phyloP scores from a whole-genome alignment of 2,888 invertebrate species.

The Epistrophe grossulariae region DNA sequence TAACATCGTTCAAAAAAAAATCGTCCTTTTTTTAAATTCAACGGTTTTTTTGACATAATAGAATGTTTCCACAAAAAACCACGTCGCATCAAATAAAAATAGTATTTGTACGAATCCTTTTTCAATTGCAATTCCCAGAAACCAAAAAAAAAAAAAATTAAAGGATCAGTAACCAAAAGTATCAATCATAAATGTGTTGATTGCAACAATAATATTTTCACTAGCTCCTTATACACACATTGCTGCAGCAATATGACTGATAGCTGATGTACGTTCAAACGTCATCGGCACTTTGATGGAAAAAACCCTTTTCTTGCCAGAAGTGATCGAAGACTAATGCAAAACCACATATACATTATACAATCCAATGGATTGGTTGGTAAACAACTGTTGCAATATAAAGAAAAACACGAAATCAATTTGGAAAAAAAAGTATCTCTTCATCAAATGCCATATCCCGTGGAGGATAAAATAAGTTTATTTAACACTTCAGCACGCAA shows the following conservation, averaged over 20 bases:
- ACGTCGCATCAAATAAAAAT: slow-evolving; percentile 8
- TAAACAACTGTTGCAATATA: slow-evolving; percentile 60
- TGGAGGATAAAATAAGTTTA: slow-evolving; percentile 37
- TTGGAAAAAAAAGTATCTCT: slow-evolving; percentile 33
- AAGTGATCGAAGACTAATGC: slow-evolving; percentile 1
- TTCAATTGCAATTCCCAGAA: neutral
- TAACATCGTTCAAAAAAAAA: too few species aligned
- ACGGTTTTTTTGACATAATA: neutral
- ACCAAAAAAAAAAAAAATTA: neutral
- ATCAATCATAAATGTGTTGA: slow-evolving; percentile 59
- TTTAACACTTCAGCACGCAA: slow-evolving; percentile 71
- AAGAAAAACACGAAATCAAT: slow-evolving; percentile 52
- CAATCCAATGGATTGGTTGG: slow-evolving; percentile 30
- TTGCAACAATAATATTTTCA: slow-evolving; percentile 38
- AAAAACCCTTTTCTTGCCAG: slow-evolving; percentile 31
- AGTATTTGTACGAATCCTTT: slow-evolving; percentile 11
- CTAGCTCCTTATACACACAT: slow-evolving; percentile 14
- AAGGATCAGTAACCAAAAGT: neutral
- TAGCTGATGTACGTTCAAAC: slow-evolving; percentile 26
- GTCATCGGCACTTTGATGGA: slow-evolving; percentile 20
- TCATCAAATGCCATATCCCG: slow-evolving; percentile 43
- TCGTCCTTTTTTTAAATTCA: neutral
- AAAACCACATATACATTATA: slow-evolving; percentile 31
- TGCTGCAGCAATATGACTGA: slow-evolving; percentile 46
- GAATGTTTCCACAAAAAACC: slow-evolving; percentile 16